Percentiles rank a stretch among this genome's conserved stretches.
phyloP scores from a whole-genome alignment of 2,888 invertebrate species.

The Trissolcus japonicus region DNA sequence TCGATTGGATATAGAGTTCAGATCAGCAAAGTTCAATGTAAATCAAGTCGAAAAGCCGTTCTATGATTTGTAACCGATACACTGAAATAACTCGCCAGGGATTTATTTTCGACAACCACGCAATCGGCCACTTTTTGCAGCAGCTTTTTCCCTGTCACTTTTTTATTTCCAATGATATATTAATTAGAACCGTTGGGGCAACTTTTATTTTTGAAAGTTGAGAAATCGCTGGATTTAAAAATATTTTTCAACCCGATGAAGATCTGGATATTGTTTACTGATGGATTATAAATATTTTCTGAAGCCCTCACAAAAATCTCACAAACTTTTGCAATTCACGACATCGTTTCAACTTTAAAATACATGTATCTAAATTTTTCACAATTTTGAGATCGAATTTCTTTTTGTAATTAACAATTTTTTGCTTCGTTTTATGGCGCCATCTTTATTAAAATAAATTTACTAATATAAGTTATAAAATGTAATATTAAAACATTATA shows the following conservation, averaged over 20 bases:
- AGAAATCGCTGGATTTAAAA: conserved; percentile 1
- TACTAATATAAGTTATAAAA: too few relatives aligned
- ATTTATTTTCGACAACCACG: conserved; percentile 34
- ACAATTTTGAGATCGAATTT: too few relatives aligned
- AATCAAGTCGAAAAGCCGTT: conserved; percentile 7
- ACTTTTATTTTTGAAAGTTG: conserved; percentile 19
- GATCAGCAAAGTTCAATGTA: conserved; percentile 46
- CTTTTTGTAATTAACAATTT: too few relatives aligned
- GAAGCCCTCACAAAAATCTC: too few relatives aligned
- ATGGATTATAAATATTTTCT: too few relatives aligned
- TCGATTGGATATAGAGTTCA: conserved; percentile 9
- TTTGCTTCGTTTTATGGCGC: too few relatives aligned
- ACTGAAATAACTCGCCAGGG: conserved; percentile 29
- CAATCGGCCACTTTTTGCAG: conserved; percentile 19
- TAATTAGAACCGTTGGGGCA: conserved; percentile 19
- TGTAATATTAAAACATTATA: too few relatives aligned
- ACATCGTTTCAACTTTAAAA: too few relatives aligned
- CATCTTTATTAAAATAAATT: too few relatives aligned
- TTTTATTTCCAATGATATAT: conserved; percentile 30
- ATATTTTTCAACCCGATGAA: not conserved
- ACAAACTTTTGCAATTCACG: too few relatives aligned
- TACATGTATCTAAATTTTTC: too few relatives aligned
- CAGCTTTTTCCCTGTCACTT: not conserved
- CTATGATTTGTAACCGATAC: conserved; percentile 17
- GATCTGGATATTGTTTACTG: not conserved